These are phyloP conservation scores for Zalophus californianus DNA, from an alignment of 2,797 vertebrate species.

Conservation along the genomic window DNA sequence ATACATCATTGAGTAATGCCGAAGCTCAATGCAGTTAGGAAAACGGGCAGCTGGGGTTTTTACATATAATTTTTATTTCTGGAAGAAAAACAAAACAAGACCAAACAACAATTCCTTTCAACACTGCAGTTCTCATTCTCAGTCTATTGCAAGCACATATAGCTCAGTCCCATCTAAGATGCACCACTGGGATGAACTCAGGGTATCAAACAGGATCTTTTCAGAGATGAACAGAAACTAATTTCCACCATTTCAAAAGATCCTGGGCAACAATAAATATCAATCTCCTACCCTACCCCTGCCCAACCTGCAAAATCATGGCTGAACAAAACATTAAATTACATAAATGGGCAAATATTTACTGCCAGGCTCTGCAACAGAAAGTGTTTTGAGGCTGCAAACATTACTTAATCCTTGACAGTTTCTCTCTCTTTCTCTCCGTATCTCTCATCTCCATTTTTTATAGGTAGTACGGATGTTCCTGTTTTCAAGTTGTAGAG, in stretches of 20 bases:
- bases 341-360: background rate
- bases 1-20: background rate
- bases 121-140: background rate
- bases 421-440: background rate
- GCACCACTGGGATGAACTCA: background rate
- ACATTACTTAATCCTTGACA: background rate
- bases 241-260: background rate
- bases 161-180: background rate
- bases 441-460: background rate
- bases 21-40: background rate
- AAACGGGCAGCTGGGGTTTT: background rate
- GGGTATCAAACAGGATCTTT: background rate
- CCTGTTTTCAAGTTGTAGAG: background rate
- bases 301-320: background rate
- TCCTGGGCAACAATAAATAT: background rate
- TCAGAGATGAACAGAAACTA: background rate
- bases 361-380: background rate
- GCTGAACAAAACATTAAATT: background rate
- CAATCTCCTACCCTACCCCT: background rate
- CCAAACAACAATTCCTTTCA: background rate
- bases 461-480: background rate
- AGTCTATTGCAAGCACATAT: background rate
- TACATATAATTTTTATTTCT: conserved; percentile 19
- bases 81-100: background rate
- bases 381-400: background rate